These are phyloP conservation scores for Pristionchus exspectatus DNA, from an alignment of 2,888 invertebrate genomes.

Conservation along the genomic window DNA sequence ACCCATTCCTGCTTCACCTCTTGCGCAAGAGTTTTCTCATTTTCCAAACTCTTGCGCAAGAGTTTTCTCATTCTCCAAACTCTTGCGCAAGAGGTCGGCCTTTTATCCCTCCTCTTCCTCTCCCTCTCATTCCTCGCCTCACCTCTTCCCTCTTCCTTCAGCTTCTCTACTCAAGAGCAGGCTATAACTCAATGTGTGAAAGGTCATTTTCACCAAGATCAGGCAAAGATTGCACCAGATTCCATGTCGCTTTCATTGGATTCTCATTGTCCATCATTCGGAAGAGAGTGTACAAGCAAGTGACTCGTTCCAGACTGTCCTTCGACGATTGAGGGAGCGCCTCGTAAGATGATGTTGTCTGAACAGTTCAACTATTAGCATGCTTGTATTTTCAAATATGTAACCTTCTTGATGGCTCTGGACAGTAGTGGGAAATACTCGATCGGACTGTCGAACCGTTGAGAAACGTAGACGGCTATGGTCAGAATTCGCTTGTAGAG, in stretches of 20 bases:
- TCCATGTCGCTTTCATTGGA: background rate
- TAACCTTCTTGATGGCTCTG: background rate
- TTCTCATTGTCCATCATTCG: conserved; percentile 16
- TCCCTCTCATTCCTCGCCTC: too few relatives aligned
- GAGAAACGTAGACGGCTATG: background rate
- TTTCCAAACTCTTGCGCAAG: too few relatives aligned
- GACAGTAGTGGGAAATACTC: background rate
- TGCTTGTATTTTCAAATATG: too few relatives aligned
- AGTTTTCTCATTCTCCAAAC: too few relatives aligned
- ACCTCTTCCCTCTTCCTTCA: too few relatives aligned
- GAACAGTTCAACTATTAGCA: background rate
- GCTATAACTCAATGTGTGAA: background rate
- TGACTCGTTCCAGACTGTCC: background rate
- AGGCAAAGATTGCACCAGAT: background rate
- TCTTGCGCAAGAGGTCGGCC: too few relatives aligned
- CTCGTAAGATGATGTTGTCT: background rate
- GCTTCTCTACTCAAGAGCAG: too few relatives aligned
- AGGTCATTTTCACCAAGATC: background rate
- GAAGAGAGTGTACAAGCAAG: conserved; percentile 8
- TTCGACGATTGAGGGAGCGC: background rate
- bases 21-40: too few relatives aligned
- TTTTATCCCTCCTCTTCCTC: too few relatives aligned
- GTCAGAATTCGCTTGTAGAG: background rate
- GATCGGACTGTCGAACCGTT: background rate
- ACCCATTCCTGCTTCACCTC: too few relatives aligned